phyloP scores from a whole-genome alignment of 2,797 vertebrate genomes.

The Chelonia mydas region DNA sequence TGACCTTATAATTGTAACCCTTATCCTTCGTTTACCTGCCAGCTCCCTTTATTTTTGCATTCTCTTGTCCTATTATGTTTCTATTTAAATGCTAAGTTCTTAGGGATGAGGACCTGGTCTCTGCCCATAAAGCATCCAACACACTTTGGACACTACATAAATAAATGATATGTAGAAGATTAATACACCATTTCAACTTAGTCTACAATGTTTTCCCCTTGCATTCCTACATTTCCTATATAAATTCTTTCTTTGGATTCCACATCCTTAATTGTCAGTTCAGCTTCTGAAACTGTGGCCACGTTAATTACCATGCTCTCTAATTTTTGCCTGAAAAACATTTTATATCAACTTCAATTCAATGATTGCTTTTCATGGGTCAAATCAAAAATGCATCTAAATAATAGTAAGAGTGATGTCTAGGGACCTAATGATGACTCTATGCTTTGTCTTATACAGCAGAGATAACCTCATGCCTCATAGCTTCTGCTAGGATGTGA shows the following conservation, averaged over 20 bases:
- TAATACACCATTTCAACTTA: neutral
- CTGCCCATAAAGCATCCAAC: neutral
- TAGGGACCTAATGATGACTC: neutral
- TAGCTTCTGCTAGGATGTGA: neutral
- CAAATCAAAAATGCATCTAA: conserved; percentile 17
- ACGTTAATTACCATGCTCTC: conserved; percentile 20
- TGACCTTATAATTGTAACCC: neutral
- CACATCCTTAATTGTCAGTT: conserved; percentile 21
- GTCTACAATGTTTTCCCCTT: neutral
- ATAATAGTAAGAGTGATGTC: neutral
- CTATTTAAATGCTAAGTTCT: neutral
- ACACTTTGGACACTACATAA: neutral
- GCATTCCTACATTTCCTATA: neutral
- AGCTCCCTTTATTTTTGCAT: neutral
- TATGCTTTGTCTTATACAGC: neutral
- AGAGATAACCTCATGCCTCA: neutral
- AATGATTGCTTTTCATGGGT: neutral
- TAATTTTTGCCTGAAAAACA: conserved; percentile 38
- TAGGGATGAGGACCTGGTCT: neutral
- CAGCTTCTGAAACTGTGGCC: neutral
- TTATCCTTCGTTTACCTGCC: neutral
- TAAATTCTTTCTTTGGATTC: neutral
- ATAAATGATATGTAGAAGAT: neutral
- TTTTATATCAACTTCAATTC: conserved; percentile 23
- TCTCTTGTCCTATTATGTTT: neutral